Base-by-base conservation (phyloP, 2,888 invertebrate species). In the Rhagophthalmus giganteus region DNA sequence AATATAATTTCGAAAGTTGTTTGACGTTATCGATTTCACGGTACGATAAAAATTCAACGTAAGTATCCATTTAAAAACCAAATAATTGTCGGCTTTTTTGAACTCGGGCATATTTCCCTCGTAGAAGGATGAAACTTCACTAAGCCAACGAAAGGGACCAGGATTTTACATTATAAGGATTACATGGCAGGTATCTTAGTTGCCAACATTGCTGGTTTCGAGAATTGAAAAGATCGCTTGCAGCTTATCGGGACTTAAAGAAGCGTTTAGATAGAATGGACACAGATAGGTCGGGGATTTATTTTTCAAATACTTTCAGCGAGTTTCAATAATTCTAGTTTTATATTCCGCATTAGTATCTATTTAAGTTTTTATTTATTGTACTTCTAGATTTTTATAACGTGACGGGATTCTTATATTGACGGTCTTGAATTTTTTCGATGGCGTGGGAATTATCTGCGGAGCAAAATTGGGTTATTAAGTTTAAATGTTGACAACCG, bases 131-230 rank as follows among this genome's bases (percentile, higher is more conserved):
- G 67, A 66, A 70, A 66, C 68, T 68, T 65, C 62, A 64, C 66
- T 68, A 71, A 68, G 69, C 68, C 62, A 61, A 59, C 67, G 68
- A 68, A 71, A 70, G 69, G 71, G 59, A 73, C 71, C 60, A 67
- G 72, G 70, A 65, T 74, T 73, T 72, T 71, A 74, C 73, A 74
- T 74, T 74, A 72, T 69, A 62, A 60, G 73, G 74, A 74, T 74
- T 74, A 73, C 70, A 60, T 51, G 56, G 55, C 48, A 52, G 55
- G 52, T 55, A 55, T 53, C 52, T 53, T 30, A 39, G 24, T 31
- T 27, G 34, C 30, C 38, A 39, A 49, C 38, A 47, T 16, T 49
- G 45, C 30, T 31, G 46, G 49, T 46, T 50, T 54, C n/a, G 60
- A 60, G 59, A 61, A 61, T 68, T 71, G 69, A 68, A 71, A 69